These are phyloP conservation scores for Chaetorhynchus papuensis DNA, from an alignment of 2,113 vertebrate species.

Conservation along the genomic window DNA sequence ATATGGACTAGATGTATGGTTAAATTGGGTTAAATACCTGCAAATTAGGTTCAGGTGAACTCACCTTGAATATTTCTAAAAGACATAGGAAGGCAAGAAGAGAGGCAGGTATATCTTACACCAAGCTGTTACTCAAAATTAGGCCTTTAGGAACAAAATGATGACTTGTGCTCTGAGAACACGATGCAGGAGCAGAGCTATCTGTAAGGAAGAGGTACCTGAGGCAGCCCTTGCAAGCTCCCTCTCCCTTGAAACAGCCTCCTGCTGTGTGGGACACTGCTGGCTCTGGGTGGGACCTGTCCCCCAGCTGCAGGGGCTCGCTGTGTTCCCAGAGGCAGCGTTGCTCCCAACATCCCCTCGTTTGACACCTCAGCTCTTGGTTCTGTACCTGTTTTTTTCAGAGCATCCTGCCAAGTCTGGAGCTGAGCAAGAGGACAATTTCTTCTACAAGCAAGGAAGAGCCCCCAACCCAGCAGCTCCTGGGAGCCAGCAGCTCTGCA, in stretches of 20 bases:
- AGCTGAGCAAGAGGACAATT: neutral
- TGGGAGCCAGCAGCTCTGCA: neutral
- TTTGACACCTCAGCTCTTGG: neutral
- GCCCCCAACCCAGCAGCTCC: neutral
- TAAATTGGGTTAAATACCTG: neutral
- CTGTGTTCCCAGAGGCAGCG: fast-evolving
- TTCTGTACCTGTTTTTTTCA: neutral
- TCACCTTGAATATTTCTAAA: neutral
- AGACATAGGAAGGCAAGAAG: neutral
- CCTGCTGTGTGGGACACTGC: neutral
- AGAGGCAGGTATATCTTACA: neutral
- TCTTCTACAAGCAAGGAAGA: neutral
- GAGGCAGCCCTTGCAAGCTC: neutral
- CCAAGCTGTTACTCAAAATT: too few species aligned
- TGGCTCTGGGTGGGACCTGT: neutral
- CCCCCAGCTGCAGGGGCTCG: neutral
- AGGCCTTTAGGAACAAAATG: neutral
- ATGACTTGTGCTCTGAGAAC: neutral
- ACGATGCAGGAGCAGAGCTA: neutral
- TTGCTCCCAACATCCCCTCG: fast-evolving
- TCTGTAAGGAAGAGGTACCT: neutral
- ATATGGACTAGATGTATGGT: neutral
- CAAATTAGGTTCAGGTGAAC: neutral
- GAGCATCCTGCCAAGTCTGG: neutral
- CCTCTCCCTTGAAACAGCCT: neutral